Conservation (phyloP, 2,888 invertebrate species). For the Taphrorychus bicolor region DNA sequence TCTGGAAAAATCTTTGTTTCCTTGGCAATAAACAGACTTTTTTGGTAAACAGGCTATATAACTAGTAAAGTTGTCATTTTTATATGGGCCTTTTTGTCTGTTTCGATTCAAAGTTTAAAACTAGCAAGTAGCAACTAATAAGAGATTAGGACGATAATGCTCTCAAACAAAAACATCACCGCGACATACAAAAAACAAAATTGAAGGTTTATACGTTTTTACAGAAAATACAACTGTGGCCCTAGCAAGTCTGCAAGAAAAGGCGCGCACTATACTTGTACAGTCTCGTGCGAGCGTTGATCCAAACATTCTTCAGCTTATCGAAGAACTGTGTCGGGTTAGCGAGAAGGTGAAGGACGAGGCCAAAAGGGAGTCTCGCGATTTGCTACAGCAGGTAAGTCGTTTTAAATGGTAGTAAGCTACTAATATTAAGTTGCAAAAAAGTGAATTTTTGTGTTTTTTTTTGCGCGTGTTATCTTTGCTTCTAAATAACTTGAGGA, state of each 20-base stretch:
- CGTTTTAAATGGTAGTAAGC: neutral
- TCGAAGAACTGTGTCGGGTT: conserved; percentile 69
- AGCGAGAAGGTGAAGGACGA: conserved; percentile 70
- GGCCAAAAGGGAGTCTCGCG: conserved; percentile 71
- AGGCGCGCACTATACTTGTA: conserved; percentile 59
- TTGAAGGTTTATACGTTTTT: too few species aligned
- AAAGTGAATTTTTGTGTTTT: too few species aligned
- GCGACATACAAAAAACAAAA: too few species aligned
- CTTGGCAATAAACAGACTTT: neutral
- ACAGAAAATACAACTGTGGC: conserved; percentile 50
- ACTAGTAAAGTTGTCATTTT: too few species aligned
- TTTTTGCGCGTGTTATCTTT: too few species aligned
- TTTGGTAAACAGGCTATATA: neutral
- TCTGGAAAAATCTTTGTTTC: too few species aligned
- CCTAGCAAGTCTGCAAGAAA: conserved; percentile 55
- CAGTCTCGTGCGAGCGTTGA: conserved; percentile 58
- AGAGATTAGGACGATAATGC: too few species aligned
- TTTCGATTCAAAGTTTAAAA: too few species aligned
- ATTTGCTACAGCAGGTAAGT: conserved; percentile 76
- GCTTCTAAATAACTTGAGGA: too few species aligned
- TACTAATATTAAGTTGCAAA: neutral
- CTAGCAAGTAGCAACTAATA: too few species aligned
- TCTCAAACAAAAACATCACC: too few species aligned
- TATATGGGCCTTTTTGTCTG: too few species aligned
- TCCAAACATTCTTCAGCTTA: conserved; percentile 62